phyloP scores from a whole-genome alignment of 1,140 invertebrate species.

The Aphelinus atriplicis region DNA sequence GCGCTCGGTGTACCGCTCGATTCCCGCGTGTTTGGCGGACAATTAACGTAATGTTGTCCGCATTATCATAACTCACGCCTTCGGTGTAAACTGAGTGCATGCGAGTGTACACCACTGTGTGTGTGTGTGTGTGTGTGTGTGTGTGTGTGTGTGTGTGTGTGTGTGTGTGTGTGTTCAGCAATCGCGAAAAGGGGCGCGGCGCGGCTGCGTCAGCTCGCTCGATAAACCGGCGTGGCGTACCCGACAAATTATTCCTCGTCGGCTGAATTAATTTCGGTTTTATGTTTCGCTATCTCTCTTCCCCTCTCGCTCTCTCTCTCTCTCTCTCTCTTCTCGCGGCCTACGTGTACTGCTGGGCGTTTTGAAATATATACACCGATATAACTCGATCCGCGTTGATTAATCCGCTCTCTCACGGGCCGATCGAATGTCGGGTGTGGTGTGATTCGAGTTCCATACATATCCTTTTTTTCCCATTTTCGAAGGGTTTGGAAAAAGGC shows the following conservation, averaged over 20 bases:
- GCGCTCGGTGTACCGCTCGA: background rate
- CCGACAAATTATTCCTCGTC: slow-evolving; percentile 38
- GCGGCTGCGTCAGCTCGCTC: slow-evolving; percentile 2
- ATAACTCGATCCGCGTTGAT: slow-evolving; percentile 16
- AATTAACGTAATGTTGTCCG: slow-evolving; percentile 51
- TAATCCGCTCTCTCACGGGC: background rate
- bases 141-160: slow-evolving; percentile 30
- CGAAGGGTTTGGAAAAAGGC: background rate
- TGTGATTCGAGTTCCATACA: no score
- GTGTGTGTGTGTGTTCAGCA: slow-evolving; percentile 18
- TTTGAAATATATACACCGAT: slow-evolving; percentile 14
- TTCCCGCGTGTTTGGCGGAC: slow-evolving; percentile 40
- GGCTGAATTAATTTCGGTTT: slow-evolving; percentile 38
- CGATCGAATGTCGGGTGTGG: no score
- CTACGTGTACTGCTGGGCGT: background rate
- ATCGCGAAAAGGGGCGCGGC: slow-evolving; percentile 24
- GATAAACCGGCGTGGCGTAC: slow-evolving; percentile 10
- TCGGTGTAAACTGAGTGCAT: background rate
- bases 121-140: slow-evolving; percentile 30
- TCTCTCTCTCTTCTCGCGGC: background rate
- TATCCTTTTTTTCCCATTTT: background rate
- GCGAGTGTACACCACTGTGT: background rate
- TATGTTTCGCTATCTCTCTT: background rate
- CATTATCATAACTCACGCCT: slow-evolving; percentile 44
- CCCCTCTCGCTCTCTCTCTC: no score